Percentiles rank a stretch among this genome's conserved stretches.
Evolutionary conservation across 2,113 vertebrate species (phyloP).

Genomic region (Euleptes europaea): DNA sequence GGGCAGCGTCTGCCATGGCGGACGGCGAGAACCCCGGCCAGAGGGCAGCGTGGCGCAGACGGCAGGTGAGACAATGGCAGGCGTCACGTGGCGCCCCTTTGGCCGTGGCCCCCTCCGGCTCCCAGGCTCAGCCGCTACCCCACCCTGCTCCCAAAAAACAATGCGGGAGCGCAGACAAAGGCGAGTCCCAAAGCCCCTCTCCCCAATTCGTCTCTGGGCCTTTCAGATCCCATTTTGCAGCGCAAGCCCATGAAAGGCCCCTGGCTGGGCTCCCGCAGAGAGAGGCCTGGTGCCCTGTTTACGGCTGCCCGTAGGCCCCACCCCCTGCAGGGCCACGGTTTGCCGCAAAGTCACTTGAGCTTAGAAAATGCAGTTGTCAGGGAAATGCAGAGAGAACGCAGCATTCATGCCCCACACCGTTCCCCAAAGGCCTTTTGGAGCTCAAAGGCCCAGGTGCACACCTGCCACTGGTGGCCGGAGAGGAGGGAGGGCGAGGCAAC

Average conservation of each 20-base stretch:
- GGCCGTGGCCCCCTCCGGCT: constrained; percentile 71
- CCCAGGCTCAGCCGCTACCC: constrained; percentile 51
- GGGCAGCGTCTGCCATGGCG: constrained; percentile 87
- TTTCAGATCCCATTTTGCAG: constrained; percentile 78
- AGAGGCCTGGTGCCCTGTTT: constrained; percentile 64
- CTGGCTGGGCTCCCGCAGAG: constrained; percentile 69
- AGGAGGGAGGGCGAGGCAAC: constrained; percentile 55
- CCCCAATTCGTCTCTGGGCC: constrained; percentile 70
- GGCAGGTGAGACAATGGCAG: constrained; percentile 90
- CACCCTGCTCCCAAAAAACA: constrained; percentile 55
- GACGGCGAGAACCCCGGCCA: constrained; percentile 79
- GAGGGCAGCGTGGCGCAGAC: constrained; percentile 77
- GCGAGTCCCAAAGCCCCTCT: constrained; percentile 62
- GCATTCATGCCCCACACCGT: constrained; percentile 77
- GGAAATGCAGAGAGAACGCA: constrained; percentile 10
- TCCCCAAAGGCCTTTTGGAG: constrained; percentile 79
- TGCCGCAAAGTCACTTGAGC: constrained; percentile 62
- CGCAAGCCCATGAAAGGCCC: constrained; percentile 80
- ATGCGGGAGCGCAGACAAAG: constrained; percentile 68
- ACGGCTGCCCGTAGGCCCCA: constrained; percentile 21
- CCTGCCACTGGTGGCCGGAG: constrained; percentile 17
- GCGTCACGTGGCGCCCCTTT: constrained; percentile 75
- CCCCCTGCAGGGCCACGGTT: constrained; percentile 55
- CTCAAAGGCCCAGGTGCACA: constrained; percentile 81
- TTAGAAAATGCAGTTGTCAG: constrained; percentile 59